Evolutionary conservation across 1,140 invertebrate species (phyloP).

Genomic region (Subanguina moxae): DNA sequence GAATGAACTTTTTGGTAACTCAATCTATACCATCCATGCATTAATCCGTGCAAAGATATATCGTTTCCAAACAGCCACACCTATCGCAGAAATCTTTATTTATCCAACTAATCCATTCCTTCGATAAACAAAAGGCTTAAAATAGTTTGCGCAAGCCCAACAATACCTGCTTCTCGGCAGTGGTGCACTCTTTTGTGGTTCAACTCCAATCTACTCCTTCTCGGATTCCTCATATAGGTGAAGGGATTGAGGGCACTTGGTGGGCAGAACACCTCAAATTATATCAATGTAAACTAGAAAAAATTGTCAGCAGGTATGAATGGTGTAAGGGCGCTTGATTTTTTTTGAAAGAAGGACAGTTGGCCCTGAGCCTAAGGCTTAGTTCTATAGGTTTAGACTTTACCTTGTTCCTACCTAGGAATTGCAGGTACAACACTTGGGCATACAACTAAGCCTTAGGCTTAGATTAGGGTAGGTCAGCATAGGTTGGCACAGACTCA

Average conservation of each 20-base stretch:
- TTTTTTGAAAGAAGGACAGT: too few relatives aligned
- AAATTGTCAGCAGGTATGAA: neutral
- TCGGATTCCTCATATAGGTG: slow-evolving; percentile 20
- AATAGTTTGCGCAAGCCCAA: neutral
- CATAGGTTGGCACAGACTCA: too few relatives aligned
- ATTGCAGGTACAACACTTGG: too few relatives aligned
- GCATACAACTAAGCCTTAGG: too few relatives aligned
- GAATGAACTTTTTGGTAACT: too few relatives aligned
- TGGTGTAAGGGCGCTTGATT: too few relatives aligned
- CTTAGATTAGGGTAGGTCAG: too few relatives aligned
- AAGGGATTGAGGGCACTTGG: slow-evolving; percentile 43
- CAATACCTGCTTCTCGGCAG: slow-evolving; percentile 35
- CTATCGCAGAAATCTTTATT: neutral
- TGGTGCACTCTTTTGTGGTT: slow-evolving; percentile 35
- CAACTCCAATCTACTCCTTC: slow-evolving; percentile 36
- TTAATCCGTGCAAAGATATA: too few relatives aligned
- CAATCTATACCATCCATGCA: too few relatives aligned
- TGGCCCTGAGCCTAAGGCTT: too few relatives aligned
- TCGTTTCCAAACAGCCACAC: neutral
- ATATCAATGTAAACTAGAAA: neutral
- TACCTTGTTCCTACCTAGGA: too few relatives aligned
- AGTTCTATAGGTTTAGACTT: too few relatives aligned
- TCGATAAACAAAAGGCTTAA: neutral
- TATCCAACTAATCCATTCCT: neutral
- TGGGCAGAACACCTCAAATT: slow-evolving; percentile 36